phyloP scores from a whole-genome alignment of 2,797 vertebrate species.

The Xerus rutilus region DNA sequence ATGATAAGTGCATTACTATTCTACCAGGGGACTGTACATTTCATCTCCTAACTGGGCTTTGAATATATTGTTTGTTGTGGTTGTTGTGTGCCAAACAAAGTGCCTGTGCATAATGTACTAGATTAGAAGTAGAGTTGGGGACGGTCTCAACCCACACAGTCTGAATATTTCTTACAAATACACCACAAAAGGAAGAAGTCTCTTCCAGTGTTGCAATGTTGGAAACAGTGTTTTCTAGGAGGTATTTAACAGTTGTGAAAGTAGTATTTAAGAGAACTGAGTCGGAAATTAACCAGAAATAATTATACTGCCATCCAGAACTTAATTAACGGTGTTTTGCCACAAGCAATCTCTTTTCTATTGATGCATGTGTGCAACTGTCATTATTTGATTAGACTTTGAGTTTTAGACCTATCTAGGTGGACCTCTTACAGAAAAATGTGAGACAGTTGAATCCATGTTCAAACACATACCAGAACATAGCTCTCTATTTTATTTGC shows the following conservation, averaged over 20 bases:
- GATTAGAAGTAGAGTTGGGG: not conserved
- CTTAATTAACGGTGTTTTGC: constrained; percentile 1
- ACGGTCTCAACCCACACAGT: too few relatives aligned
- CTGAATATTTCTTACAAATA: constrained; percentile 28
- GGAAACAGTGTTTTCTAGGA: not conserved
- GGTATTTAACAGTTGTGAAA: not conserved
- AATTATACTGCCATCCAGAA: not conserved
- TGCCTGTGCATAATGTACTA: not conserved
- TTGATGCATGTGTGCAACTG: constrained; percentile 57
- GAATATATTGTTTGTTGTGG: not conserved
- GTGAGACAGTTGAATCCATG: not conserved
- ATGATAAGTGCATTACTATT: constrained; percentile 35
- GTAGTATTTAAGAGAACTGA: not conserved
- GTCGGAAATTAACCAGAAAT: constrained; percentile 6
- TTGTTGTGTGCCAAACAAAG: not conserved
- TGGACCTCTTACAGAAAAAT: not conserved
- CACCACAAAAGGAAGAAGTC: not conserved
- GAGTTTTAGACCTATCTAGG: constrained; percentile 7
- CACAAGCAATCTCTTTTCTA: constrained; percentile 70
- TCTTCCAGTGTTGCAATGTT: not conserved
- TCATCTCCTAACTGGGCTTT: constrained; percentile 25
- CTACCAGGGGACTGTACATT: not conserved
- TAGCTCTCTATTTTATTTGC: not conserved
- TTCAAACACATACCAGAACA: not conserved
- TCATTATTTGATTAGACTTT: constrained; percentile 61